Conservation (phyloP, 2,113 vertebrate genomes). For the Hipposideros armiger region DNA sequence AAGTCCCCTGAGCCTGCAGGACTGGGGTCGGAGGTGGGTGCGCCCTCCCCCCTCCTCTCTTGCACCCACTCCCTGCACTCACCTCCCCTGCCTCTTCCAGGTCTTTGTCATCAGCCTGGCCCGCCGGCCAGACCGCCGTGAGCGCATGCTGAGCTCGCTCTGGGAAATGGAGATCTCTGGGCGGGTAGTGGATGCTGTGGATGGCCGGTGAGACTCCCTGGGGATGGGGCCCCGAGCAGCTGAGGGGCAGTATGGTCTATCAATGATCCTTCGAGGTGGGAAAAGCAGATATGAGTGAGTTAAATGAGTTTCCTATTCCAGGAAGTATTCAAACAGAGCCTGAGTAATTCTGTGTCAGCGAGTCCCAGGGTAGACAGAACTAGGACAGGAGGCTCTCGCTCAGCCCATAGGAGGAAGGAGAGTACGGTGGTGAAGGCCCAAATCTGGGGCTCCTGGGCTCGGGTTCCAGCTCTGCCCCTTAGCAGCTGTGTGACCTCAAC, state of each 20-base stretch:
- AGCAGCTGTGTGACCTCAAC: background rate
- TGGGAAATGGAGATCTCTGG: constrained; percentile 93
- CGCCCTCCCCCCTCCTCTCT: background rate
- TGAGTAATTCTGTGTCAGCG: background rate
- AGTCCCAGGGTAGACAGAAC: background rate
- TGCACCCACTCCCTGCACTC: background rate
- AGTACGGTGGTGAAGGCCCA: background rate
- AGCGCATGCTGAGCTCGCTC: constrained; percentile 94
- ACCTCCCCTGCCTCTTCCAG: constrained; percentile 80
- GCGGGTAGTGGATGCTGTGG: constrained; percentile 93
- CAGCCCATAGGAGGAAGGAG: fast-evolving
- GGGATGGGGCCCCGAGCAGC: background rate
- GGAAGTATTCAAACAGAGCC: background rate
- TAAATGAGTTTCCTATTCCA: background rate
- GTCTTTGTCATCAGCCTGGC: constrained; percentile 96
- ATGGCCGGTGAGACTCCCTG: constrained; percentile 90
- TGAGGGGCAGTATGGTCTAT: background rate
- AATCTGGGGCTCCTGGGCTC: background rate
- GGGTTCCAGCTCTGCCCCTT: background rate
- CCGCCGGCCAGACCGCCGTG: constrained; percentile 91
- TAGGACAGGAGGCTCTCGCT: background rate
- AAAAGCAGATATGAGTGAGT: background rate
- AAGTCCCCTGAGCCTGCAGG: background rate
- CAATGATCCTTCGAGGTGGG: background rate
- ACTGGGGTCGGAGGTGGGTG: no score